These are phyloP conservation scores for Xiphophorus couchianus DNA, from an alignment of 2,113 vertebrate species.

Conservation along the genomic window DNA sequence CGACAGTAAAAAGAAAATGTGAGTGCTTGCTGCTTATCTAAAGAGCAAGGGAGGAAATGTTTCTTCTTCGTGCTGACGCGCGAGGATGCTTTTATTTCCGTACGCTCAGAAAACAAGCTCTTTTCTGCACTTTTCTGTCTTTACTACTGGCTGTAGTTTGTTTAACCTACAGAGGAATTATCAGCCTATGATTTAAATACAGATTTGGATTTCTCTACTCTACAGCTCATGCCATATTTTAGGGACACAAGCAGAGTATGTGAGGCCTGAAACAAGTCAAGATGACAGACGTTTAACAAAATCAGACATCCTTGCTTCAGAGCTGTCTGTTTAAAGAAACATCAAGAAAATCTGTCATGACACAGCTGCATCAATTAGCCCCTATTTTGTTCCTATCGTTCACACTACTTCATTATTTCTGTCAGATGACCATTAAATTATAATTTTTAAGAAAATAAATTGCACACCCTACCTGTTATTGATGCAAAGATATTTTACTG, in stretches of 20 bases:
- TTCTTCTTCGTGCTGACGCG: neutral
- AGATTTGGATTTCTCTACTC: neutral
- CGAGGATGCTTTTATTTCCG: neutral
- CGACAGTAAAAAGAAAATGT: slow-evolving; percentile 20
- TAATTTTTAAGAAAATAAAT: neutral
- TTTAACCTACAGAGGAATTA: neutral
- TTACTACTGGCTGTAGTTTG: neutral
- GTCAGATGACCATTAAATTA: neutral
- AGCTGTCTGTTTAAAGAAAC: neutral
- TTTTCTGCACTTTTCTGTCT: neutral
- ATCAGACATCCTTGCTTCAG: neutral
- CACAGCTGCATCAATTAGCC: neutral
- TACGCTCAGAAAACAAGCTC: neutral
- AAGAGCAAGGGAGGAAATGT: neutral
- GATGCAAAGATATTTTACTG: neutral
- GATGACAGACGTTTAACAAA: neutral
- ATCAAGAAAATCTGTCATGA: neutral
- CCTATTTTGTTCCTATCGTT: neutral
- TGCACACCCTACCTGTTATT: neutral
- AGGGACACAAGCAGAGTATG: neutral
- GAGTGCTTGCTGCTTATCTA: neutral
- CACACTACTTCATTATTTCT: neutral
- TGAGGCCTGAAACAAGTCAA: neutral
- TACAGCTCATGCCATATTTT: neutral
- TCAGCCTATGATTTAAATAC: neutral